phyloP scores from a whole-genome alignment of 2,113 vertebrate genomes.

The Anthoscopus minutus region DNA sequence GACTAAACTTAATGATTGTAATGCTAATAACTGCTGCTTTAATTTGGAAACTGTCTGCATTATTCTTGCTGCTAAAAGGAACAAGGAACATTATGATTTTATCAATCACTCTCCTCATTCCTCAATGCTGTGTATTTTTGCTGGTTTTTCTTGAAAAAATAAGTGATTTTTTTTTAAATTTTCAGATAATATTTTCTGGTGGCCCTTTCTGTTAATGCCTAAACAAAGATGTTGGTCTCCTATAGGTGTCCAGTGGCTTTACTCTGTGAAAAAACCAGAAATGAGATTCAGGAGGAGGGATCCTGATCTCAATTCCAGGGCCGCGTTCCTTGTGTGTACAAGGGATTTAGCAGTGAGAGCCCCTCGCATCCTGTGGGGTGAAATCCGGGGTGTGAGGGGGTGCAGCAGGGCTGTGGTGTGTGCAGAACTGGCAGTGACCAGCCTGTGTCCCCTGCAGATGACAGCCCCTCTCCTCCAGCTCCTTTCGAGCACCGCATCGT shows the following conservation, averaged over 20 bases:
- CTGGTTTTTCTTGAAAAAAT: background rate
- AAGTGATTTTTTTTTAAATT: background rate
- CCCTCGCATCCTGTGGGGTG: background rate
- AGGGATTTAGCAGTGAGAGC: background rate
- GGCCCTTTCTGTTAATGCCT: background rate
- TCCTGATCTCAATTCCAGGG: background rate
- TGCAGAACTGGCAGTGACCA: background rate
- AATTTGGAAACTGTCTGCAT: background rate
- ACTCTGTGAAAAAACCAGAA: background rate
- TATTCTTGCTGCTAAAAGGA: background rate
- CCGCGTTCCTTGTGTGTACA: background rate
- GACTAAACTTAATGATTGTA: background rate
- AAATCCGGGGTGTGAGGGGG: background rate
- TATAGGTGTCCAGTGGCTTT: background rate
- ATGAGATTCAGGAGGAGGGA: background rate
- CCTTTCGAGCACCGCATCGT: constrained; percentile 85
- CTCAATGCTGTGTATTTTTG: background rate
- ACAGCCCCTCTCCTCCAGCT: constrained; percentile 80
- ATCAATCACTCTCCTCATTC: background rate
- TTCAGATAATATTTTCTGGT: background rate
- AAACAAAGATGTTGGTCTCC: background rate
- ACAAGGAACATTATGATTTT: background rate
- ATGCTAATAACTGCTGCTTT: background rate
- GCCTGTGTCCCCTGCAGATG: constrained; percentile 67
- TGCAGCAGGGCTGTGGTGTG: background rate